A percentile compares a stretch with the other conserved stretches of the same genome.
These are phyloP conservation scores for Cryptoblepharus egeriae DNA, from an alignment of 2,797 vertebrate genomes.

Conservation along the genomic window DNA sequence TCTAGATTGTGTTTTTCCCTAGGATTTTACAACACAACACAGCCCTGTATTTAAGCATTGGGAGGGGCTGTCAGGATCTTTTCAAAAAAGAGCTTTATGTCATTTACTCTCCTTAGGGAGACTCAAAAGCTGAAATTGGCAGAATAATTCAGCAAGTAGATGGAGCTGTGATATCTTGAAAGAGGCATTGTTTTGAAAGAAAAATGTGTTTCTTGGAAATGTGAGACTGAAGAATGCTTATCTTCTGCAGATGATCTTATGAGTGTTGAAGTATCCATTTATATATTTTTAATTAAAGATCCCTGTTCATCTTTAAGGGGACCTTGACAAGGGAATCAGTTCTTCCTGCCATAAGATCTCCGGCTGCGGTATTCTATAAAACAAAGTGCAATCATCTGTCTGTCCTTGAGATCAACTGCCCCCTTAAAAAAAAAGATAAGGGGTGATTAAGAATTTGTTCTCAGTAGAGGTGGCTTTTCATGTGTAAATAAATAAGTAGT, in stretches of 20 bases:
- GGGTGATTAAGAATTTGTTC: slow-evolving; percentile 71
- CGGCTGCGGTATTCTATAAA: slow-evolving; percentile 40
- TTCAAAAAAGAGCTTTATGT: slow-evolving; percentile 2
- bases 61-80: not conserved
- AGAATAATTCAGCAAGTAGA: slow-evolving; percentile 13
- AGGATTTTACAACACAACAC: too few relatives aligned
- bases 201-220: slow-evolving; percentile 32
- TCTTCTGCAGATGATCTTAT: accelerated
- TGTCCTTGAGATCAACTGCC: slow-evolving; percentile 66
- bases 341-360: slow-evolving; percentile 33
- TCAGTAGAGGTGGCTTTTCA: slow-evolving; percentile 65
- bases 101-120: slow-evolving; percentile 38
- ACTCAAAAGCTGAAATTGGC: slow-evolving; percentile 31
- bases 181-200: slow-evolving; percentile 21
- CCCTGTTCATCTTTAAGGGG: slow-evolving; percentile 25
- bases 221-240: not conserved
- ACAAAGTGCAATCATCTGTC: slow-evolving; percentile 58
- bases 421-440: too few relatives aligned
- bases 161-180: not conserved
- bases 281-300: slow-evolving; percentile 12
- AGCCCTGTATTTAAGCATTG: not conserved
- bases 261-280: slow-evolving; percentile 7
- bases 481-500: slow-evolving; percentile 62
- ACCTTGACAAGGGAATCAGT: slow-evolving; percentile 42
- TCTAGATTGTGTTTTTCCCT: too few relatives aligned